phyloP scores from a whole-genome alignment of 2,888 invertebrate species.

The Synergus umbraculus region DNA sequence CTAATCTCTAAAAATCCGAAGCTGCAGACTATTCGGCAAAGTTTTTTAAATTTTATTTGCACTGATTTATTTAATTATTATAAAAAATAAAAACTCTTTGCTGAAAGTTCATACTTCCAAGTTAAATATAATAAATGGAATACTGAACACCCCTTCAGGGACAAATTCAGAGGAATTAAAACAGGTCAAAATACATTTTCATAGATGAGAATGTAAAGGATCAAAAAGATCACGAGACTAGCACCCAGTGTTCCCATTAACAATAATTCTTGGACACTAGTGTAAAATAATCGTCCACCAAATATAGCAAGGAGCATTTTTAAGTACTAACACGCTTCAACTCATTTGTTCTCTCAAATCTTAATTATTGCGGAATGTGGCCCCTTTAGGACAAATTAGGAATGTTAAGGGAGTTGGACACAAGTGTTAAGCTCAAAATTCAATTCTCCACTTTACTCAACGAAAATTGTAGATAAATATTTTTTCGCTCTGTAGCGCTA shows the following conservation, averaged over 20 bases:
- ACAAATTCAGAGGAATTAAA: not conserved
- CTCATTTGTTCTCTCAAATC: conserved; percentile 13
- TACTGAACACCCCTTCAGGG: conserved; percentile 6
- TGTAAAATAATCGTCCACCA: not conserved
- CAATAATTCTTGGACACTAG: conserved; percentile 33
- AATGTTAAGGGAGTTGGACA: not conserved
- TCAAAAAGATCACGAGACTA: conserved; percentile 8
- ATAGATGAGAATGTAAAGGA: no score
- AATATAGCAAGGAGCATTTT: conserved; percentile 23
- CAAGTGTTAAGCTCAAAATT: no score
- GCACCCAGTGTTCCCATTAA: conserved; percentile 29
- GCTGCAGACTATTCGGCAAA: conserved; percentile 22
- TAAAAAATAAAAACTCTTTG: not conserved
- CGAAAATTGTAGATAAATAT: no score
- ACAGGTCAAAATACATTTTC: not conserved
- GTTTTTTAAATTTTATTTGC: not conserved
- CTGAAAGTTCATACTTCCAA: conserved; percentile 1
- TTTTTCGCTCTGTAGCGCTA: no score
- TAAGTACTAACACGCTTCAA: conserved; percentile 25
- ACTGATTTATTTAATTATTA: not conserved
- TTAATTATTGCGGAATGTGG: conserved; percentile 8
- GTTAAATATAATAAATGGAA: conserved; percentile 29
- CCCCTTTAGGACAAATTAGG: not conserved
- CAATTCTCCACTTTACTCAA: no score
- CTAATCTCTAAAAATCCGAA: conserved; percentile 22